Base-by-base conservation (phyloP, 1,140 invertebrate genomes). In the Tribolium madens region DNA sequence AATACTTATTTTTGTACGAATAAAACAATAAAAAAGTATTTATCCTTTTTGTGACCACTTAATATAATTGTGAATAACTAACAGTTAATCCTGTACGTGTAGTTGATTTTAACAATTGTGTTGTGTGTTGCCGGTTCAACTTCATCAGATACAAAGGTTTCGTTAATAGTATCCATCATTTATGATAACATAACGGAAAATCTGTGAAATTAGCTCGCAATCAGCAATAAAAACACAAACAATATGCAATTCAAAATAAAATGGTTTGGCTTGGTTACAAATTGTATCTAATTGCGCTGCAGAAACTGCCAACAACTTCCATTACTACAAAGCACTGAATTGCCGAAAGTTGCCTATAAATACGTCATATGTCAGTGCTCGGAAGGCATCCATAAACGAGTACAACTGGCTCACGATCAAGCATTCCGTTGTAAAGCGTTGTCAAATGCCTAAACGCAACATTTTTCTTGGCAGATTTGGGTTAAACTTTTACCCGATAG, bases 381-480 rank as follows among this genome's bases (percentile, higher is more conserved):
- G 14, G 52, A 57, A 18, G 13, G 17, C 13, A 18, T 53, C 7
- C 50, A 26, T 53, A 17, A 9, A 17, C 52, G 15, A 26, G 18
- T 18, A 17, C 14, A 57, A 57, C 10, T 12, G 9, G 17, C 17
- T 42, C 13, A 26, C 14, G 10, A 57, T 57, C 18, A 18, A 64
- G 1, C 26, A 64, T 64, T 64, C 57, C 26, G 7, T 12, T 31
- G 57, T 33, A 64, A 64, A 64, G 15, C n/a, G 21, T 52, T 60
- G 53, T 21, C 53, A 26, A 60, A 60, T 26, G 15, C 53, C 53
- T 60, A 26, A 33, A 33, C 57, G 21, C 12, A 13, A 33, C 57
- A 64, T 64, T 64, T 64, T 64, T 64, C 57, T 64, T 64, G 57
- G 3, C n/a, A 33, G 21, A 57, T 57, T 21, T 57, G 10, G 2